Evolutionary conservation across 2,797 vertebrate genomes (phyloP).

Genomic region (Danio albolineatus): DNA sequence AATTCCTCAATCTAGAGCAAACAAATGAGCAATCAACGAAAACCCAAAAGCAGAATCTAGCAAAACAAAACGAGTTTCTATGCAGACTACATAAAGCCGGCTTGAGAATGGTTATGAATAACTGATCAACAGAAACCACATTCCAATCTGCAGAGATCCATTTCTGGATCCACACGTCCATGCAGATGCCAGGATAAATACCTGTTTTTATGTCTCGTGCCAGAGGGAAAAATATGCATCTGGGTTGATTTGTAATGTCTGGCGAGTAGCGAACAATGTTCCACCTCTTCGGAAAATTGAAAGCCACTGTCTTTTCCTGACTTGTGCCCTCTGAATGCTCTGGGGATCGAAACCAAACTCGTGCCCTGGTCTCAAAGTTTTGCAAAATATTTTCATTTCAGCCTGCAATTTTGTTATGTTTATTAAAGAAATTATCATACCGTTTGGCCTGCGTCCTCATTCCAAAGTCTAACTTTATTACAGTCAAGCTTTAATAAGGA

Average conservation of each 20-base stretch:
- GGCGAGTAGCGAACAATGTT: slow-evolving; percentile 46
- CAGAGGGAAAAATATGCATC: slow-evolving; percentile 34
- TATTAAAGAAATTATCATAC: slow-evolving; percentile 25
- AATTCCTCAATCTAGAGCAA: background rate
- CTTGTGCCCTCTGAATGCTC: background rate
- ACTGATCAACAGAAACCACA: slow-evolving; percentile 16
- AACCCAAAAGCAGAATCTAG: background rate
- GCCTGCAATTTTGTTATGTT: slow-evolving; percentile 14
- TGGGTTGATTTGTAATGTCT: slow-evolving; percentile 51
- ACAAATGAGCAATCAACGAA: slow-evolving; percentile 14
- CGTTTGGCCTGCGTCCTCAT: slow-evolving; percentile 7
- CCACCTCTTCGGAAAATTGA: slow-evolving; percentile 47
- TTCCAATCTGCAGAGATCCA: slow-evolving; percentile 34
- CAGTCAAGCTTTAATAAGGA: slow-evolving; percentile 19
- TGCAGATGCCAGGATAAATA: slow-evolving; percentile 46
- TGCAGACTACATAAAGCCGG: slow-evolving; percentile 14
- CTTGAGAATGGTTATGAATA: slow-evolving; percentile 13
- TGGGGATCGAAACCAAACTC: slow-evolving; percentile 9
- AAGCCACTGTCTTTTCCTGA: slow-evolving; percentile 36
- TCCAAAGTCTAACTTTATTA: slow-evolving; percentile 12
- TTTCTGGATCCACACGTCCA: slow-evolving; percentile 6
- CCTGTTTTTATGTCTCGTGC: slow-evolving; percentile 44
- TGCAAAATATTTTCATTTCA: slow-evolving; percentile 30
- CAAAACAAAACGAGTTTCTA: slow-evolving; percentile 29
- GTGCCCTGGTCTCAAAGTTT: background rate